Evolutionary conservation across 2,888 invertebrate species (phyloP), one percentile per base, ranked within the genome.

Genomic region (Mellilla xanthometata): DNA sequence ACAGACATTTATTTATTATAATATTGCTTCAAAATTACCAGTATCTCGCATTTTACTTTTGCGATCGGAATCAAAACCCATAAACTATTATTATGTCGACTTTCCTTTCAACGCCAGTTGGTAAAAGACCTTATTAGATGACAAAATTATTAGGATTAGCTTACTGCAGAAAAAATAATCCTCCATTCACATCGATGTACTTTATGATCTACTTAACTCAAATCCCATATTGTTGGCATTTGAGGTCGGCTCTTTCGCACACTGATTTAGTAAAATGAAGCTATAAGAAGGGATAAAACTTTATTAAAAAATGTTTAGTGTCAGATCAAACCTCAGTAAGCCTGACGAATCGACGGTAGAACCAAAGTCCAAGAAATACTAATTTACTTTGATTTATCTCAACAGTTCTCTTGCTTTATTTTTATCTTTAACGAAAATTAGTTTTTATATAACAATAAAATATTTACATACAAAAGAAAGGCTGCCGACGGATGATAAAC

Each of bases 401-500:
- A 29, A 13, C 39, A 29, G 3, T 6, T 51, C 44, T 51, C 49
- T 52, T 45, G 38, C 34, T 44, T 30, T 47, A 35, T 46, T 41
- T 42, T 39, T 28, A 38, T 51, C 54, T 58, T 52, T 34, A 40
- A 31, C 35, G 31, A 58, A 55, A 66, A 68, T 56, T 58, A 56
- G 51, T 58, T 68, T 68, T 68, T 68, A 66, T 65, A 58, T 73
- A 71, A 79, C 77, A 84, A 82, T 82, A 78, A 78, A 80, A 75
- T 76, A 84, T 86, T 84, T 78, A 79, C 79, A 81, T 78, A 81
- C 78, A 82, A 87, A 85, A 84, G 79, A 73, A 76, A 70, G 65
- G 65, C 73, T 70, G 77, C 87, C 86, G 84, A 73, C 81, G 69
- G 74, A 83, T 81, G 83, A 84, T 85, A 84, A 76, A 87, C 79